Evolutionary conservation across 2,888 invertebrate species (phyloP).

Genomic region (Marasmarcha lunaedactyla): DNA sequence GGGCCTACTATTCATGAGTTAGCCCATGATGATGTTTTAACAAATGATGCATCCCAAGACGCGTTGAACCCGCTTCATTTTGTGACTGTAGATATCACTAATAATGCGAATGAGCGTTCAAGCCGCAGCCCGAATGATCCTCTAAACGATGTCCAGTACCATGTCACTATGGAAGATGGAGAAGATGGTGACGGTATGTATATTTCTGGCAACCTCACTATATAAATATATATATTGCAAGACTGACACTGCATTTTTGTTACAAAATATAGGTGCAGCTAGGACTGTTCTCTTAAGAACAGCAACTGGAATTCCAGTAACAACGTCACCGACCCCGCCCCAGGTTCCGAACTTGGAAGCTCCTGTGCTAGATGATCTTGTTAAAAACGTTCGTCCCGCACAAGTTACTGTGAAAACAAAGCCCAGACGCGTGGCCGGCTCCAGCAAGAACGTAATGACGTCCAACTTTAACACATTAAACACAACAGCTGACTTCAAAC

Average conservation of each 20-base stretch:
- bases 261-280: slow-evolving; percentile 27
- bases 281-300: slow-evolving; percentile 16
- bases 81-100: slow-evolving; percentile 32
- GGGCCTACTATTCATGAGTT: slow-evolving; percentile 65
- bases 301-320: slow-evolving; percentile 21
- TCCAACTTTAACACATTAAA: slow-evolving; percentile 41
- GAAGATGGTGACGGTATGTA: slow-evolving; percentile 33
- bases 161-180: slow-evolving; percentile 59
- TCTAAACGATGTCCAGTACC: slow-evolving; percentile 32
- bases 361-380: neutral
- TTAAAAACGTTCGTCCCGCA: neutral
- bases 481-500: slow-evolving; percentile 48
- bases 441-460: slow-evolving; percentile 27
- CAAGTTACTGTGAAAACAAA: slow-evolving; percentile 20
- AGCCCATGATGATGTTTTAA: slow-evolving; percentile 52
- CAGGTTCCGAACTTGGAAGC: neutral
- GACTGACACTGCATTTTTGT: neutral
- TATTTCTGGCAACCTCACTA: slow-evolving; percentile 6
- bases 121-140: slow-evolving; percentile 26
- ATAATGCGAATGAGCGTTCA: slow-evolving; percentile 16
- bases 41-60: slow-evolving; percentile 41
- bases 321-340: slow-evolving; percentile 27
- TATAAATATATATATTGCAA: too few species aligned
- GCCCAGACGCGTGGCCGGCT: slow-evolving; percentile 18
- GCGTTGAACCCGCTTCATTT: slow-evolving; percentile 31